Base-by-base conservation (phyloP, 1,140 invertebrate species). In the Drosophila ambigua region DNA sequence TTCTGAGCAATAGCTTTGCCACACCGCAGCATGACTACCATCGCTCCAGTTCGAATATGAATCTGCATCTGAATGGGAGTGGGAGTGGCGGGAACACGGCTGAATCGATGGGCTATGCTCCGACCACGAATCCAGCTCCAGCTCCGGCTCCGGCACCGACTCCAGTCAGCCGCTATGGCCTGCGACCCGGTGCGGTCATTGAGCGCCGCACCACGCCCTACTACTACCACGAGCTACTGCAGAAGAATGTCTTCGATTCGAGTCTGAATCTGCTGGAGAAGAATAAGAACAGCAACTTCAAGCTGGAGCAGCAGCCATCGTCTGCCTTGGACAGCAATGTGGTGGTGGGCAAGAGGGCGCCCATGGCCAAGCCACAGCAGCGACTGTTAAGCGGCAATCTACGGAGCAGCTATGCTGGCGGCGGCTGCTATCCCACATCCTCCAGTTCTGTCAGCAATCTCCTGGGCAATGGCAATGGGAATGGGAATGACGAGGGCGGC, bases 161-260 rank as follows among this genome's bases (percentile, higher is more conserved):
- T 31, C 55, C 77, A 23, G 73, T 39, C 43, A 53, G 75, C 49
- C 59, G 81, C 51, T 66, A 61, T 58, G 84, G 79, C 46, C 69
- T 78, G 41, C 81, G 90, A 41, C 62, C 72, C 16, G 69, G 69
- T 58, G 64, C 61, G 16, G 69, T 73, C 20, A 77, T 85, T 26
- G 91, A 92, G 58, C 76, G 76, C 2, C 90, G 91, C 13, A 87
- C 78, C 51, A 92, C 87, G 51, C 90, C 91, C 44, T 92, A 92
- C 57, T 92, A 92, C 67, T 92, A 92, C 63, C 89, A 92, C 59
- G 91, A 91, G 62, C 60, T 91, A 49, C 52, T 90, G 54, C 82
- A 91, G 45, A 90, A 90, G 69, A 75, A 87, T 8, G 73, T 91
- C 26, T 91, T 91, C 54, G 90, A 91, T 67, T 92, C 91, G 23